Evolutionary conservation across 2,888 invertebrate species (phyloP).

Genomic region (Erynnis tages): DNA sequence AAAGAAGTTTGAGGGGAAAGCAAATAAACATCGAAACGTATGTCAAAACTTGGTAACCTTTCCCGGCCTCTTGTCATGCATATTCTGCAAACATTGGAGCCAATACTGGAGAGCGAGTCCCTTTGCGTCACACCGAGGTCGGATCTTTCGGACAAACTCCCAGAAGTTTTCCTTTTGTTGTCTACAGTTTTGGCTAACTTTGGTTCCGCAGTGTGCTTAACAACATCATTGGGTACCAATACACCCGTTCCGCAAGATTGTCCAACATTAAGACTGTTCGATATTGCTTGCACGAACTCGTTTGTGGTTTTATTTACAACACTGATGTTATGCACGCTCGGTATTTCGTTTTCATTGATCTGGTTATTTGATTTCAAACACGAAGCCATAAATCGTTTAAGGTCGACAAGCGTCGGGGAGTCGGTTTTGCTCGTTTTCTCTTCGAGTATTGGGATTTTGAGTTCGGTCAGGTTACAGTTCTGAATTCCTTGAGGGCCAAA

Average conservation of each 20-base stretch:
- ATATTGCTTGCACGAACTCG: conserved; percentile 39
- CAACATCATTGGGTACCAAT: conserved; percentile 48
- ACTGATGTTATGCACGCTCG: conserved; percentile 44
- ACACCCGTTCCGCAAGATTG: conserved; percentile 28
- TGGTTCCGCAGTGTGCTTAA: conserved; percentile 48
- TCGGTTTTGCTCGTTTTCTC: conserved; percentile 43
- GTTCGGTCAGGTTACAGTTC: conserved; percentile 49
- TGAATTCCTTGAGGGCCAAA: conserved; percentile 44
- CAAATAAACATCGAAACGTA: conserved; percentile 29
- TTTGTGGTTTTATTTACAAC: conserved; percentile 38
- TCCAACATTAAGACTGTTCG: conserved; percentile 42
- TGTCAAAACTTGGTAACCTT: conserved; percentile 47
- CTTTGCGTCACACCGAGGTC: conserved; percentile 56
- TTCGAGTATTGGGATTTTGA: conserved; percentile 52
- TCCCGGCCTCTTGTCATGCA: conserved; percentile 80
- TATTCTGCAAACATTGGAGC: conserved; percentile 84
- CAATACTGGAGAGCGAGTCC: conserved; percentile 77
- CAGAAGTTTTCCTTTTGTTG: conserved; percentile 61
- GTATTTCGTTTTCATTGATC: conserved; percentile 42
- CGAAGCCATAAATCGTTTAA: conserved; percentile 66
- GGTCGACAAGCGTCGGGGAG: conserved; percentile 54
- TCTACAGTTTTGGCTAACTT: conserved; percentile 49
- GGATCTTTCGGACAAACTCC: conserved; percentile 57
- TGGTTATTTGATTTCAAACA: conserved; percentile 60
- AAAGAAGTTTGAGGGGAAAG: conserved; percentile 18